Evolutionary conservation across 2,888 invertebrate species (phyloP).

Genomic region (Alsophila aescularia): DNA sequence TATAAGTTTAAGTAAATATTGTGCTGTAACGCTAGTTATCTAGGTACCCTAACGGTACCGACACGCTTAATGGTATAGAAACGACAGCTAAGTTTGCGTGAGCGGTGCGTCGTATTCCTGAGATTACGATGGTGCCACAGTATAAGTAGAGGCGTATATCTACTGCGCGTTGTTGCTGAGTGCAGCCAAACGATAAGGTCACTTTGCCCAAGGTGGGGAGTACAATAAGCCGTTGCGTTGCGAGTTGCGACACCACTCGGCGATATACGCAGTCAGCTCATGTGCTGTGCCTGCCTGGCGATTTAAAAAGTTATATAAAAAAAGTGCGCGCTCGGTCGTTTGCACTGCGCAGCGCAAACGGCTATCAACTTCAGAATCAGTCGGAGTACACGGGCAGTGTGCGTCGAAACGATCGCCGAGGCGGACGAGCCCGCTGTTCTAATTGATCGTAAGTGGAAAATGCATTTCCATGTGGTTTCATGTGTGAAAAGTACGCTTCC

Average conservation of each 20-base stretch:
- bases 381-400: slow-evolving; percentile 50
- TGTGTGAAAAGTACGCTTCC: slow-evolving; percentile 32
- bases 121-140: slow-evolving; percentile 8
- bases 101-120: slow-evolving; percentile 1
- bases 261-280: slow-evolving; percentile 32
- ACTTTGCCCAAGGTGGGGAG: slow-evolving; percentile 68
- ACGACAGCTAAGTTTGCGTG: background rate
- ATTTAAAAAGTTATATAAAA: slow-evolving; percentile 58
- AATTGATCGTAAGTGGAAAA: slow-evolving; percentile 61
- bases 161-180: slow-evolving; percentile 65
- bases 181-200: slow-evolving; percentile 78
- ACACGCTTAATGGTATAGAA: background rate
- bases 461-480: slow-evolving; percentile 45
- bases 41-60: background rate
- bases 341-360: slow-evolving; percentile 45
- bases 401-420: slow-evolving; percentile 60
- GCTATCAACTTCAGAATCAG: background rate
- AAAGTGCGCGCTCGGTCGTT: slow-evolving; percentile 52
- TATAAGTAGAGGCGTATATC: background rate
- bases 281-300: slow-evolving; percentile 44
- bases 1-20: too few species aligned
- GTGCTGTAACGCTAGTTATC: background rate
- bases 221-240: slow-evolving; percentile 44
- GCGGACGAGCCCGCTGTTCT: slow-evolving; percentile 51
- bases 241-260: slow-evolving; percentile 54